Percentiles rank a stretch among this genome's conserved stretches.
Evolutionary conservation across 2,888 invertebrate genomes (phyloP).

Genomic region (Eupsilia transversa): DNA sequence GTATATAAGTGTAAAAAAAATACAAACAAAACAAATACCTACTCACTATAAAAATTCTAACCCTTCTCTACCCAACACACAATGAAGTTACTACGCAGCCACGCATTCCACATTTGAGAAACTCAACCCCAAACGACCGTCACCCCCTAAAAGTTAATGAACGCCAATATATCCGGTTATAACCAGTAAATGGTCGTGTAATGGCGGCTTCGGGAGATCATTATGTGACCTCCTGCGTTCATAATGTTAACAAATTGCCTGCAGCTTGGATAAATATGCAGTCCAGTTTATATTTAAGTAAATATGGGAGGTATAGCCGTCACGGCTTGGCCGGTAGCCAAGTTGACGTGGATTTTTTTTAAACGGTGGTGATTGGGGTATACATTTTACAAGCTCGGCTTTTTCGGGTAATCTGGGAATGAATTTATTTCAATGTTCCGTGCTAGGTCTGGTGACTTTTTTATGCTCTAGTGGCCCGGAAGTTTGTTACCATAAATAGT

Average conservation of each 20-base stretch:
- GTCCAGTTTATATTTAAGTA: conserved; percentile 51
- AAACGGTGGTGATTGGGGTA: conserved; percentile 15
- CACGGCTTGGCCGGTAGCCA: conserved; percentile 55
- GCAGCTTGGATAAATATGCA: conserved; percentile 61
- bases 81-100: conserved; percentile 14
- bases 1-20: too few relatives aligned
- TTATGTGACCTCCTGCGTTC: conserved; percentile 61
- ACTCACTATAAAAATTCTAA: not conserved
- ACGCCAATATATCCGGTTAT: conserved; percentile 57
- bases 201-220: conserved; percentile 67
- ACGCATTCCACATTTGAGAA: conserved; percentile 30
- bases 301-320: conserved; percentile 46
- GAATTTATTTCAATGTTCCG: conserved; percentile 49
- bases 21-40: too few relatives aligned
- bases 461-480: conserved; percentile 9
- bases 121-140: conserved; percentile 45
- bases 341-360: conserved; percentile 51
- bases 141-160: conserved; percentile 72
- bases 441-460: conserved; percentile 14
- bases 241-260: conserved; percentile 59
- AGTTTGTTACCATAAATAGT: conserved; percentile 11
- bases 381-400: conserved; percentile 26
- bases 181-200: conserved; percentile 61
- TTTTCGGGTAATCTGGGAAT: conserved; percentile 43
- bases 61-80: not conserved